Base-by-base conservation (phyloP, 2,888 invertebrate species). In the Neocrepidodera transversa region DNA sequence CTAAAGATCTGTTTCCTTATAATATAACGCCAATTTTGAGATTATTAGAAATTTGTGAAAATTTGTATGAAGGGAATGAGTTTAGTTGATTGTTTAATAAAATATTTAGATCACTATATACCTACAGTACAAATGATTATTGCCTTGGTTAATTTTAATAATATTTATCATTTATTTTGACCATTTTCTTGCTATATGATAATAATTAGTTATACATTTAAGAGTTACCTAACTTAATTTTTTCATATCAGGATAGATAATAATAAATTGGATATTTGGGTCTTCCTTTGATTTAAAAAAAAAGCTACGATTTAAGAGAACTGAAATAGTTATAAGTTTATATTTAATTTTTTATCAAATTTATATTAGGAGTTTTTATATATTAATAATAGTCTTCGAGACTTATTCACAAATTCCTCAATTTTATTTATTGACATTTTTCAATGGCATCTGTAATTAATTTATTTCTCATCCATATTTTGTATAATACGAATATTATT, bases 21-120 rank as follows among this genome's bases (percentile, higher is more conserved):
- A 94, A 95, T 78, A 94, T 95, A 73, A 91, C 89, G 71, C 94
- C 94, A 36, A 91, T 95, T 58, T 82, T 93, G 68, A 87, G 91
- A 78, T 81, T 94, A 70, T 81, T 95, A 65, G 92, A 92, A 77
- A 89, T 89, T 67, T 93, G 92, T 74, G 93, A 93, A 76, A 89
- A 89, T 75, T 82, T 93, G 69, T 93, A 92, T 78, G 92, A 93
- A 80, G 91, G 90, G 2, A 91, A 91, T 78, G 89, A 91, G 73
- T 87, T 88, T 70, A 91, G 90, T 81, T 91, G 85, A 87, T 77
- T 36, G 28, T 14, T 11, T 6, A 51, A 49, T n/a, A n/a, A n/a
- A n/a, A n/a, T n/a, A n/a, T n/a, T n/a, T n/a, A n/a, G n/a, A n/a
- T n/a, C n/a, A n/a, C n/a, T n/a, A 11, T 40, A 26, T 51, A 45